phyloP scores from a whole-genome alignment of 53 echinoderm and acorn worm genomes.

The Arbacia lixula region DNA sequence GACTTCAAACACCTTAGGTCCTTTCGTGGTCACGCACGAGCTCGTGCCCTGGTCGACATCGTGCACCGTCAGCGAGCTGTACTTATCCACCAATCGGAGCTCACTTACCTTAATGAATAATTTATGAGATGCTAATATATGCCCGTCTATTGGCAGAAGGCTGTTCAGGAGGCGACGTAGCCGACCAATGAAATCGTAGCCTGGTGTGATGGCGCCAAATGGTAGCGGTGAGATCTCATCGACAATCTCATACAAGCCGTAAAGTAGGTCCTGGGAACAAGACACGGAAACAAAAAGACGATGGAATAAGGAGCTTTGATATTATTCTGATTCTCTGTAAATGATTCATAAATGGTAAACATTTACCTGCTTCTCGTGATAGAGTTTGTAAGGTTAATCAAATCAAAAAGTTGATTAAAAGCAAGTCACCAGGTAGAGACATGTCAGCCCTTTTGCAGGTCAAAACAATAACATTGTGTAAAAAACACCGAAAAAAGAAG shows the following conservation, averaged over 20 bases:
- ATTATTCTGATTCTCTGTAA: no score
- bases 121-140: conserved; percentile 62
- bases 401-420: no score
- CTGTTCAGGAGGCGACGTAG: conserved; percentile 64
- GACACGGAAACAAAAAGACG: neutral
- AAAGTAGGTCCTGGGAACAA: conserved; percentile 66
- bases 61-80: conserved; percentile 70
- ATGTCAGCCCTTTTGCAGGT: no score
- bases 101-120: conserved; percentile 44
- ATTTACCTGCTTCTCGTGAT: no score
- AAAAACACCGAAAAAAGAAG: no score
- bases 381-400: no score
- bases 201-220: conserved; percentile 78
- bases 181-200: conserved; percentile 75
- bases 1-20: conserved; percentile 81
- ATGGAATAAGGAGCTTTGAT: neutral
- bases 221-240: conserved; percentile 81
- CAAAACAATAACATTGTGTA: no score
- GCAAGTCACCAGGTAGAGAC: no score
- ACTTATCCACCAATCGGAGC: conserved; percentile 70
- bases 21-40: conserved; percentile 74
- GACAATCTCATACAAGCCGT: conserved; percentile 69
- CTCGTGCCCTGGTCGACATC: conserved; percentile 93
- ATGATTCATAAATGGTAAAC: no score
- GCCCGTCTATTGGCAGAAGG: conserved; percentile 70